Evolutionary conservation across 2,888 invertebrate genomes (phyloP).

Genomic region (Pecten maximus): DNA sequence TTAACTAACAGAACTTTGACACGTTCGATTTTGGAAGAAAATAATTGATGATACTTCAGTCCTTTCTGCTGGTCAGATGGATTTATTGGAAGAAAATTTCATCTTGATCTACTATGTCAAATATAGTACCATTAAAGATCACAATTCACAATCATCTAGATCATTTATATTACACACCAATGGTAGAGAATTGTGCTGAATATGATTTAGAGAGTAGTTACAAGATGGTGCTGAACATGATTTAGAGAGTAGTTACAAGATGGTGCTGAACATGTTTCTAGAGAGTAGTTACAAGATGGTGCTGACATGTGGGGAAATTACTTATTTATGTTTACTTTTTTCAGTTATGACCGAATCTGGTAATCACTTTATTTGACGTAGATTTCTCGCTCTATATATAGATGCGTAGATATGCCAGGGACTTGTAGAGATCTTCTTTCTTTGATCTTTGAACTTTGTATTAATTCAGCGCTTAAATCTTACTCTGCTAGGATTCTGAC

Average conservation of each 20-base stretch:
- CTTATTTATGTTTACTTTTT: background rate
- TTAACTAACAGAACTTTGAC: no score
- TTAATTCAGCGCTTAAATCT: constrained; percentile 11
- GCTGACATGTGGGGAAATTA: background rate
- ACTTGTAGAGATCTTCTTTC: background rate
- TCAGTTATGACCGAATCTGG: constrained; percentile 29
- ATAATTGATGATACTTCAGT: no score
- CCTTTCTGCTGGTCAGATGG: no score
- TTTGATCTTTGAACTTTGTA: constrained; percentile 14
- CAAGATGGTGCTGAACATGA: no score
- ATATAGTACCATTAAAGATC: background rate
- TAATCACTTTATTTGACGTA: background rate
- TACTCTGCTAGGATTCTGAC: background rate
- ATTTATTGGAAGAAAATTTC: no score
- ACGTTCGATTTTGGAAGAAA: no score
- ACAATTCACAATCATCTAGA: no score
- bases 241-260: no score
- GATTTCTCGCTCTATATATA: constrained; percentile 5
- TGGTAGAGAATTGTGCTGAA: background rate
- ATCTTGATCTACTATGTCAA: background rate
- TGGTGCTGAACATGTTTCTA: no score
- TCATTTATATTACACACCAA: background rate
- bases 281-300: no score
- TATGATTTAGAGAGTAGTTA: background rate
- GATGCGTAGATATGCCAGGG: constrained; percentile 30